Evolutionary conservation across 2,888 invertebrate species (phyloP), one percentile per base, ranked within the genome.

Genomic region (Diaprepes abbreviatus): DNA sequence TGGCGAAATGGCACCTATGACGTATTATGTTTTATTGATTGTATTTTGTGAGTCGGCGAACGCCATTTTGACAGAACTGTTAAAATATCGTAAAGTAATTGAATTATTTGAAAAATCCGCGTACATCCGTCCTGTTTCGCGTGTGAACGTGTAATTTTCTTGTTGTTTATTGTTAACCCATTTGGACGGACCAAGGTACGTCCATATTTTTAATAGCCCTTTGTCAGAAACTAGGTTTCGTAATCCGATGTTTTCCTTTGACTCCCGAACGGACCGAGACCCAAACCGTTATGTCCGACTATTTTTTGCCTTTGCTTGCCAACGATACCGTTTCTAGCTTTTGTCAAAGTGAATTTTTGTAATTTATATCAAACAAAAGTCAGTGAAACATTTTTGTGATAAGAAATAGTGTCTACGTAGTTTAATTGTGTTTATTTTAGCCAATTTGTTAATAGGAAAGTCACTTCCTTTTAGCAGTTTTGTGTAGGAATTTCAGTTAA

Each of bases 171-270:
- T 79, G 79, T 82, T 85, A 87, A 90, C 88, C 89, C 88, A 90
- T 89, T 89, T 88, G 91, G 89, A 91, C 91, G 91, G 90, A 92
- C 92, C 91, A 90, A 91, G 91, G 92, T 92, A 88, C 84, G 86
- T 80, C 77, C 43, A 45, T 73, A 83, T 81, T 84, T 82, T 77
- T 62, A 33, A 35, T 31, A 59, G 65, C 54, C 50, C 64, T 73
- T 66, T 66, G 50, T 52, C 45, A 66, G 59, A 73, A 75, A 72
- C 66, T 73, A 66, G 67, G 76, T 79, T 82, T 81, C 80, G 78
- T 79, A 81, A 81, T 80, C 70, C 72, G 76, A 80, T 82, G 82
- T 82, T 83, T 82, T 82, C 76, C 67, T 81, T 79, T 76, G 75
- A 73, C 74, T 71, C 72, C 72, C 75, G 74, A 76, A 70, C 50